A percentile compares a stretch with the other conserved stretches of the same genome.
Evolutionary conservation across 2,113 vertebrate genomes (phyloP).

Genomic region (Onychostruthus taczanowskii): DNA sequence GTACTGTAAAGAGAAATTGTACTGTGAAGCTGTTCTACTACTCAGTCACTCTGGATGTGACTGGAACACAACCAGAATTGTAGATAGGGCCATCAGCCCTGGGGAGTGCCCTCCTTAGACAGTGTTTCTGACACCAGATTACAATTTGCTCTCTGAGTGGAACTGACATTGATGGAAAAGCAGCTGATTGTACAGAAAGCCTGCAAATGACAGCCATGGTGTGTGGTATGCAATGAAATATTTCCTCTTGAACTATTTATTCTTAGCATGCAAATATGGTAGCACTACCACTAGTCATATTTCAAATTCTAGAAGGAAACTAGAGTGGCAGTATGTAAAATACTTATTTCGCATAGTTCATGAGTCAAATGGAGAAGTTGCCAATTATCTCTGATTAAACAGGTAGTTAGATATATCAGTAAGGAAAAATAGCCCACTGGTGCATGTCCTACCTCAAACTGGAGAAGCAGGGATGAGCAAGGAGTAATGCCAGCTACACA

Average conservation of each 20-base stretch:
- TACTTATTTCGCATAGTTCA: not conserved
- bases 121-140: not conserved
- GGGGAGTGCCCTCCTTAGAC: not conserved
- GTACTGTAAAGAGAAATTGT: not conserved
- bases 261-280: not conserved
- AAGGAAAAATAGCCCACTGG: not conserved
- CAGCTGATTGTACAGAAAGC: not conserved
- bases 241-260: not conserved
- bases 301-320: not conserved
- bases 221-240: not conserved
- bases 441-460: not conserved
- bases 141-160: not conserved
- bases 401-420: not conserved
- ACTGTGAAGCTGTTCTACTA: not conserved
- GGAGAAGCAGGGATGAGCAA: not conserved
- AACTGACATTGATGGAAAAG: conserved; percentile 40
- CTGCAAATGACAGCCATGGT: not conserved
- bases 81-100: not conserved
- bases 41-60: not conserved
- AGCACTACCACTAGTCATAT: not conserved
- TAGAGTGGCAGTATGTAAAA: not conserved
- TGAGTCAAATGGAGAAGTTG: not conserved
- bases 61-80: not conserved
- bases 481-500: not conserved
- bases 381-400: not conserved